Evolutionary conservation across 2,797 vertebrate species (phyloP), one percentile per base, ranked within the genome.

Genomic region (Gadopsis bispinosus): DNA sequence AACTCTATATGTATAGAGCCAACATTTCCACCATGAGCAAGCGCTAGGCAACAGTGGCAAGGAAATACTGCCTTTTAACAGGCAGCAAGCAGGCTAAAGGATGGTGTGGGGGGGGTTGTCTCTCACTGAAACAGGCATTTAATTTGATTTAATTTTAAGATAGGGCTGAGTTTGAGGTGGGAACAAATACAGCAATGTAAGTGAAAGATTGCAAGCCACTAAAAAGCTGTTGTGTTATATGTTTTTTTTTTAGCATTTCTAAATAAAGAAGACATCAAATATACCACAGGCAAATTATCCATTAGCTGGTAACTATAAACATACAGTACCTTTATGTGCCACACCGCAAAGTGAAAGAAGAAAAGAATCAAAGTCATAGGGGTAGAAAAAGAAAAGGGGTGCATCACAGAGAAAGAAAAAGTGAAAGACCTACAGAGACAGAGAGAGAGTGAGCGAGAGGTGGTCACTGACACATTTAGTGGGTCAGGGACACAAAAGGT

Each of bases 401-500:
- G 33, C 69, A 71, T 80, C 51, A 62, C 62, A 55, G 51, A 69
- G 26, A 83, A 64, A 85, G 71, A 83, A 66, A 83, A 59, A 84
- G 75, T 19, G 67, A 89, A 67, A 86, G 83, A 88, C 68, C 83
- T 73, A 77, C 68, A 86, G 74, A 86, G 74, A 81, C 71, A 80
- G 58, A 71, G 70, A 83, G 75, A 78, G 83, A 85, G 89, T 68
- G 83, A 85, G 72, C 35, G 55, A 66, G 89, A 91, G 87, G 83
- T 91, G 89, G 88, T 70, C 87, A 89, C 89, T 87, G 90, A 91
- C 91, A 92, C 90, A 94, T 94, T 95, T 94, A 92, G 91, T 94
- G 92, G 93, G 94, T 94, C 93, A 92, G 87, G 76, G 86, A 94
- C 92, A 94, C 94, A 95, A 95, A 95, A 93, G 93, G 86, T 77